Evolutionary conservation across 2,113 vertebrate species (phyloP).

Genomic region (Nibea coibor): DNA sequence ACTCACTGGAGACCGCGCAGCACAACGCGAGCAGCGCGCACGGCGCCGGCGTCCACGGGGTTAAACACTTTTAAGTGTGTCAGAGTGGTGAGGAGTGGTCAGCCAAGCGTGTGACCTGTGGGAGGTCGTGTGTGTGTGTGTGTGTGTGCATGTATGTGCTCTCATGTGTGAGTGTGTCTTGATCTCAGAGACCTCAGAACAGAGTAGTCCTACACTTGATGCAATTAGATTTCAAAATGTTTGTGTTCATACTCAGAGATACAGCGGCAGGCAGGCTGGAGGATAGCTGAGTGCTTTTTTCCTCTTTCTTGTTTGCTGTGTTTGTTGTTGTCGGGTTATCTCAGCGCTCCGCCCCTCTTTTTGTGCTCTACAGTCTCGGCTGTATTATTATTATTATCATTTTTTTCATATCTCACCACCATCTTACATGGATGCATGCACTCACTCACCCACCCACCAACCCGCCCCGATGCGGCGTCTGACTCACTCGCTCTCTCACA

Average conservation of each 20-base stretch:
- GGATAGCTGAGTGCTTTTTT: neutral
- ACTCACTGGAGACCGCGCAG: slow-evolving; percentile 41
- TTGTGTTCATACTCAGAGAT: neutral
- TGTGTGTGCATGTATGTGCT: slow-evolving; percentile 13
- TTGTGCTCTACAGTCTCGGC: neutral
- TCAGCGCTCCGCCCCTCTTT: neutral
- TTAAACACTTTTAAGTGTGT: slow-evolving; percentile 54
- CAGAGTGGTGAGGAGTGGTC: slow-evolving; percentile 47
- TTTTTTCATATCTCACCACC: neutral
- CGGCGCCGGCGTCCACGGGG: slow-evolving; percentile 1
- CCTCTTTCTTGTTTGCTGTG: neutral
- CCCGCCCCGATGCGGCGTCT: neutral
- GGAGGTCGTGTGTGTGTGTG: neutral
- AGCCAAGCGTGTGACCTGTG: slow-evolving; percentile 21
- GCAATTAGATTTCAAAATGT: slow-evolving; percentile 19
- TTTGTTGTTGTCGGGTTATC: slow-evolving; percentile 25
- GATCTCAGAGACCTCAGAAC: slow-evolving; percentile 3
- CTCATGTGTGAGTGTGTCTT: slow-evolving; percentile 31
- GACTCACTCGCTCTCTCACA: slow-evolving; percentile 39
- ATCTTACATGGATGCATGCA: slow-evolving; percentile 32
- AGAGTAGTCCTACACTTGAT: neutral
- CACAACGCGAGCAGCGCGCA: neutral
- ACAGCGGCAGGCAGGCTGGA: neutral
- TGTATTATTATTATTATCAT: neutral
- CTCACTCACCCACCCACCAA: neutral